phyloP scores from a whole-genome alignment of 2,113 vertebrate species.

The Neodon shergylaensis region DNA sequence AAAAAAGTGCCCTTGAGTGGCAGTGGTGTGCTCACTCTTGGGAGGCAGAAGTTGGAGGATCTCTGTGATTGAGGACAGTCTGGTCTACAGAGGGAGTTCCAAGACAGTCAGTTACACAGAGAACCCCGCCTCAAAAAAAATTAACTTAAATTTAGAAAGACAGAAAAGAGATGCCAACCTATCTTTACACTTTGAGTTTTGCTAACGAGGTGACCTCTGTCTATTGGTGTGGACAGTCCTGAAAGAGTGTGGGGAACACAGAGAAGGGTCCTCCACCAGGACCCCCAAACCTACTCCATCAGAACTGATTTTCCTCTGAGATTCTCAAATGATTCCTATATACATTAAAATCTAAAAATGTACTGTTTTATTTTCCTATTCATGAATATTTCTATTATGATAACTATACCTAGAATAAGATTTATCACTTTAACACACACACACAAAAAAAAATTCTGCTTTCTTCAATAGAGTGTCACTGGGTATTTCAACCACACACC shows the following conservation, averaged over 20 bases:
- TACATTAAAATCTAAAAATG: neutral
- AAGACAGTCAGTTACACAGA: neutral
- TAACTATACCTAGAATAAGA: neutral
- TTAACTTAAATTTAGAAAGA: neutral
- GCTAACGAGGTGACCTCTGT: neutral
- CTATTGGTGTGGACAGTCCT: neutral
- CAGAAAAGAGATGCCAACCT: neutral
- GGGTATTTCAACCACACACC: neutral
- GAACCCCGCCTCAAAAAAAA: neutral
- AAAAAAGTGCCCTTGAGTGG: neutral
- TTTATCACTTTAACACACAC: neutral
- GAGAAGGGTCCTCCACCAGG: neutral
- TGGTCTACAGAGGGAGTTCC: neutral
- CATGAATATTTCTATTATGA: neutral
- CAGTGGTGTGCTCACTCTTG: neutral
- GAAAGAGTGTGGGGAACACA: neutral
- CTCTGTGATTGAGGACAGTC: neutral
- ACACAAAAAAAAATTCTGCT: neutral
- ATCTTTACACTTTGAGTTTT: neutral
- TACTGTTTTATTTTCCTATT: neutral
- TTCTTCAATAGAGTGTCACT: neutral
- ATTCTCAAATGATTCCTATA: neutral
- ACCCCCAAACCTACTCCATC: neutral
- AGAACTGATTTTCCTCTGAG: neutral
- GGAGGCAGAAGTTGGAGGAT: neutral